These are phyloP conservation scores for Saxicola maurus DNA, from an alignment of 2,797 vertebrate genomes.

Conservation along the genomic window DNA sequence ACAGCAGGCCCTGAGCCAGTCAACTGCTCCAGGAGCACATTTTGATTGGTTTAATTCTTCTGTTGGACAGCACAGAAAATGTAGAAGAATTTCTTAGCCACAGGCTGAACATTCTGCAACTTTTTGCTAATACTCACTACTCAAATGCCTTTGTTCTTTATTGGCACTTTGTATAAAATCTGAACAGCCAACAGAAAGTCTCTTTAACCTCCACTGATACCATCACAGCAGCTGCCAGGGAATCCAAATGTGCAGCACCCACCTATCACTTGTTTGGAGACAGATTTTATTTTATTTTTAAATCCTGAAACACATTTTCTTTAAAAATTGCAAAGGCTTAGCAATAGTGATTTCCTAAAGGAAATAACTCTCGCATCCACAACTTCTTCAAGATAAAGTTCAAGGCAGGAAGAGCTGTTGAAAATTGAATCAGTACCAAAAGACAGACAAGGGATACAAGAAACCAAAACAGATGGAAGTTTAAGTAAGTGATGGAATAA, in stretches of 20 bases:
- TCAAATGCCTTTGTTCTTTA: background rate
- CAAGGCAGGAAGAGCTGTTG: background rate
- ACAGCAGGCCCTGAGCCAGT: background rate
- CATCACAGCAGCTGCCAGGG: background rate
- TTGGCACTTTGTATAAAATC: background rate
- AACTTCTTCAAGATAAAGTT: background rate
- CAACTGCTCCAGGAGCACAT: fast-evolving
- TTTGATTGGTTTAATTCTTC: background rate
- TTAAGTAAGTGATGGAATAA: background rate
- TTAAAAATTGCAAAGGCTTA: background rate
- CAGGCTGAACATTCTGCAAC: background rate
- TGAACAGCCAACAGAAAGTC: background rate
- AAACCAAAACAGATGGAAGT: background rate
- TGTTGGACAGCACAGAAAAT: background rate
- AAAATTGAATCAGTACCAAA: background rate
- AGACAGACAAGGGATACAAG: background rate
- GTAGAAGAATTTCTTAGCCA: background rate
- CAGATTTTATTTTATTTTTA: background rate
- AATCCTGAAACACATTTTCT: background rate
- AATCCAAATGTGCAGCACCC: background rate
- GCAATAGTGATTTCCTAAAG: background rate
- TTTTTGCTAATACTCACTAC: background rate
- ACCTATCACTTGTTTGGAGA: background rate
- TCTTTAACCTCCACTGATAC: background rate
- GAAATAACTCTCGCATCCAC: background rate